phyloP scores from a whole-genome alignment of 2,113 vertebrate genomes.

The Dascyllus trimaculatus region DNA sequence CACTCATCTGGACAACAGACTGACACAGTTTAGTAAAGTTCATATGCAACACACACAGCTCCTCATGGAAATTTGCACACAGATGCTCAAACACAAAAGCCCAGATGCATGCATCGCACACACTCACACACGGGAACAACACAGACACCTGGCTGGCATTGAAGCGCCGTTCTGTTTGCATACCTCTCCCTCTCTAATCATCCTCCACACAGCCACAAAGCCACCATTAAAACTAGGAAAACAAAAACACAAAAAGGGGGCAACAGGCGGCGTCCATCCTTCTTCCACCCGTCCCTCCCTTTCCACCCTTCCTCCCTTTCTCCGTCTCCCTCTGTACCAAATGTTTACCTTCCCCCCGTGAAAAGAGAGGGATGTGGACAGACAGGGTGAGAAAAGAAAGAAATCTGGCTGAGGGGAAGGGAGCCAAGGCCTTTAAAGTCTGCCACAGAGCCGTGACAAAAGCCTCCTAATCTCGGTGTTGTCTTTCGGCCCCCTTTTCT shows the following conservation, averaged over 20 bases:
- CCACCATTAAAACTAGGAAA: conserved; percentile 70
- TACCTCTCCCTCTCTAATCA: conserved; percentile 73
- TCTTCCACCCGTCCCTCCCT: conserved; percentile 37
- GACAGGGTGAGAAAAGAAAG: conserved; percentile 80
- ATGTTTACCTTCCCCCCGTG: conserved; percentile 70
- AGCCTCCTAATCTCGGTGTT: conserved; percentile 89
- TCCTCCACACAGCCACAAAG: conserved; percentile 79
- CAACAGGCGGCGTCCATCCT: conserved; percentile 73
- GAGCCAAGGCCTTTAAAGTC: conserved; percentile 89
- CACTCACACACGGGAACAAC: conserved; percentile 40
- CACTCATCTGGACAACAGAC: conserved; percentile 11
- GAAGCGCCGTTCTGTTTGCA: conserved; percentile 76
- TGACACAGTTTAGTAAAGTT: conserved; percentile 26
- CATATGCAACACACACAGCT: conserved; percentile 11
- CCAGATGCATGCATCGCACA: conserved; percentile 27
- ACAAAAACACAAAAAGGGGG: conserved; percentile 78
- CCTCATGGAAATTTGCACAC: conserved; percentile 8
- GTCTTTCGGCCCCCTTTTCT: conserved; percentile 86
- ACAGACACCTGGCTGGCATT: conserved; percentile 80
- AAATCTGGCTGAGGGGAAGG: conserved; percentile 86
- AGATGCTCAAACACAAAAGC: conserved; percentile 30
- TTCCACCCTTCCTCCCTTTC: conserved; percentile 62
- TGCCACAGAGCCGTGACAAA: conserved; percentile 90
- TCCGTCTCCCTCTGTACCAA: conserved; percentile 40
- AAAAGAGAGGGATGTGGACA: conserved; percentile 79